Evolutionary conservation across 1,140 invertebrate genomes (phyloP).

Genomic region (Melitaea cinxia): DNA sequence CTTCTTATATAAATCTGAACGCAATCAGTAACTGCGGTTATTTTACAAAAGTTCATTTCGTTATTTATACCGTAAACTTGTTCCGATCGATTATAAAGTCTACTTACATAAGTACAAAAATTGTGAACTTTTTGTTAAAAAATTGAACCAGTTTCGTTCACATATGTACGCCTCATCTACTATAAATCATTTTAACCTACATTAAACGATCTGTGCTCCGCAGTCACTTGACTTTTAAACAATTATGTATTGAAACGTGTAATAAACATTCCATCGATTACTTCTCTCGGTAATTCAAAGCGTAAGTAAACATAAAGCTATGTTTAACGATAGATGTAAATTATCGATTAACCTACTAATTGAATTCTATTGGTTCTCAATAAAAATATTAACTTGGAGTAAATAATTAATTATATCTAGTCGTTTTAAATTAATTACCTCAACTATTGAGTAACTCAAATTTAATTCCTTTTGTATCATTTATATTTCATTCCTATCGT

Average conservation of each 20-base stretch:
- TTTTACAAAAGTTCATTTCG: neutral
- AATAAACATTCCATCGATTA: conserved; percentile 23
- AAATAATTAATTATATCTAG: neutral
- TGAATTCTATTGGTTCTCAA: conserved; percentile 4
- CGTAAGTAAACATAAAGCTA: no score
- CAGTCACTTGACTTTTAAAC: conserved; percentile 17
- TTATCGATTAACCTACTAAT: conserved; percentile 25
- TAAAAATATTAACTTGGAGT: neutral
- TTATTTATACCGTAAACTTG: neutral
- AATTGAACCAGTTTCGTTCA: conserved; percentile 1
- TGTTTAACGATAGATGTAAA: conserved; percentile 15
- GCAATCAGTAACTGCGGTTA: neutral
- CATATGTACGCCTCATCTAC: neutral
- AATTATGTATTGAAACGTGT: conserved; percentile 25
- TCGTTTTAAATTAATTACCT: neutral
- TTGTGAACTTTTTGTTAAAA: neutral
- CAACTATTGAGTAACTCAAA: neutral
- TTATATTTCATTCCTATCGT: no score
- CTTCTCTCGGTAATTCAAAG: conserved; percentile 16
- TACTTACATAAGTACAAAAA: conserved; percentile 2
- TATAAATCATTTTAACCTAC: conserved; percentile 5
- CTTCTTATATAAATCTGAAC: neutral
- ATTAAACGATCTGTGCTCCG: conserved; percentile 8
- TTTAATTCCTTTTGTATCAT: neutral
- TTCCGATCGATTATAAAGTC: neutral